Evolutionary conservation across 2,113 vertebrate species (phyloP).

Genomic region (Hippocampus mohnikei): DNA sequence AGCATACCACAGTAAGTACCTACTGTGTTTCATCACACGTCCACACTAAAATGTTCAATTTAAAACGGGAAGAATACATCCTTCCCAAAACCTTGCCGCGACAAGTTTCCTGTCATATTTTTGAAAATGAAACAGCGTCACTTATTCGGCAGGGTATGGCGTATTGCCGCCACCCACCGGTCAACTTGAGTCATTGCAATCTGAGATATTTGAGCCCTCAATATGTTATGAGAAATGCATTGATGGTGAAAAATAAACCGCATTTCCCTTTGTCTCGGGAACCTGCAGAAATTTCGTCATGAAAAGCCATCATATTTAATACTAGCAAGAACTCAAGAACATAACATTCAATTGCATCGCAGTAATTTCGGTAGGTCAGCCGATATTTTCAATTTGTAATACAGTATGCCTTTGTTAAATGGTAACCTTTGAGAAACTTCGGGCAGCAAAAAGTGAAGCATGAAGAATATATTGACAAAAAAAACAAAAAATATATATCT

Average conservation of each 20-base stretch:
- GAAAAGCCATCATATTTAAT: background rate
- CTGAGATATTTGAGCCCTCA: background rate
- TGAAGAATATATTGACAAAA: background rate
- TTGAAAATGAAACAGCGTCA: background rate
- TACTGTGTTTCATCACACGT: background rate
- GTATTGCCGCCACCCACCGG: background rate
- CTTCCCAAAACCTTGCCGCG: background rate
- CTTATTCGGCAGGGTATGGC: background rate
- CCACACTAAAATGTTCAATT: too few species aligned
- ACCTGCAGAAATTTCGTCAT: background rate
- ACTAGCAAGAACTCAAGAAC: background rate
- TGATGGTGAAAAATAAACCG: background rate
- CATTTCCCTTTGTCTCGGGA: background rate
- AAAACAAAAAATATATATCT: background rate
- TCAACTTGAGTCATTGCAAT: background rate
- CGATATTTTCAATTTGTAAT: background rate
- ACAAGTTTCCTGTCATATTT: background rate
- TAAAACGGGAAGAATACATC: background rate
- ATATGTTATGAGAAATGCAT: background rate
- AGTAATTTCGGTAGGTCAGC: background rate
- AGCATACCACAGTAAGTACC: slow-evolving; percentile 80
- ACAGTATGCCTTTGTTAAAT: background rate
- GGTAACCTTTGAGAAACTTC: background rate
- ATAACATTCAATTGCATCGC: background rate
- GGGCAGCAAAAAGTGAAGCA: background rate